A percentile compares a stretch with the other conserved stretches of the same genome.
phyloP scores from a whole-genome alignment of 2,797 vertebrate species.

The Astyanax mexicanus region DNA sequence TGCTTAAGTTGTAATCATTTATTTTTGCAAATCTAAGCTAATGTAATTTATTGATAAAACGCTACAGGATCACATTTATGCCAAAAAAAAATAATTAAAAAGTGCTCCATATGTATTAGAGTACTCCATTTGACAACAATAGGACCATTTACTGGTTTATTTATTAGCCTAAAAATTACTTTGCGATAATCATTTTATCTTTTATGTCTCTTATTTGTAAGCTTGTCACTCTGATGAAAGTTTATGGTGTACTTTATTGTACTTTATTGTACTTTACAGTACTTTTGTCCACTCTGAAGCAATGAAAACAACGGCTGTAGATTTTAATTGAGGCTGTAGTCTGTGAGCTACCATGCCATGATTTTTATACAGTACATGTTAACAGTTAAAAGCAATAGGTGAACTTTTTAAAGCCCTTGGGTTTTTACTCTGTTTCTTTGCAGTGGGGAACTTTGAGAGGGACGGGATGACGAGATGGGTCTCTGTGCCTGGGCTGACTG shows the following conservation, averaged over 20 bases:
- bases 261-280: background rate
- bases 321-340: conserved; percentile 42
- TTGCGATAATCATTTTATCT: conserved; percentile 58
- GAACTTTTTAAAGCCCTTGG: conserved; percentile 65
- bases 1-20: conserved; percentile 52
- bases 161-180: conserved; percentile 35
- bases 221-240: conserved; percentile 48
- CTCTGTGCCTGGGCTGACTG: conserved; percentile 65
- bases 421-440: conserved; percentile 69
- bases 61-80: conserved; percentile 46
- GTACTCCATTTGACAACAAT: background rate
- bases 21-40: conserved; percentile 41
- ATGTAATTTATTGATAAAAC: conserved; percentile 65
- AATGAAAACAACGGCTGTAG: conserved; percentile 33
- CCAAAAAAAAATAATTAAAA: conserved; percentile 34
- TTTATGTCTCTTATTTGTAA: conserved; percentile 46
- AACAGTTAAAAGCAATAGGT: conserved; percentile 77
- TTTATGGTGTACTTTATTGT: too few species aligned
- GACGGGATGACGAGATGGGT: conserved; percentile 58
- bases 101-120: conserved; percentile 21
- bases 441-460: conserved; percentile 52
- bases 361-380: conserved; percentile 78
- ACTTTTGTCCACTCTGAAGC: conserved; percentile 14
- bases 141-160: conserved; percentile 34
- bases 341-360: conserved; percentile 58